Evolutionary conservation across 2,888 invertebrate species (phyloP).

Genomic region (Plebejus anna): DNA sequence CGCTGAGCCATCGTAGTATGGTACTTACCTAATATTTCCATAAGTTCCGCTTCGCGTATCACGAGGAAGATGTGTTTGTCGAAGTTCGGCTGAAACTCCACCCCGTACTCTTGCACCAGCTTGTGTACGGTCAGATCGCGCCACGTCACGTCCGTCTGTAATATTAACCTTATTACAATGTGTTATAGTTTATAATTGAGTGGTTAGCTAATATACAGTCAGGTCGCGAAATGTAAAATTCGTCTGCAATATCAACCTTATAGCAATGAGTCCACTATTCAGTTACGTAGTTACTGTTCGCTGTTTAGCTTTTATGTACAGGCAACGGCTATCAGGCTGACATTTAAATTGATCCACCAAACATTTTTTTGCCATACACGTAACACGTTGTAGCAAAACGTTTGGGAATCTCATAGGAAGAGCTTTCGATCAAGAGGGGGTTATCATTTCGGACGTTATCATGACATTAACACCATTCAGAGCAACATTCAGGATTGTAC

Average conservation of each 20-base stretch:
- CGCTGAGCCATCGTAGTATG: too few species aligned
- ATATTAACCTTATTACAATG: slow-evolving; percentile 5
- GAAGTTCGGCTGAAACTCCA: slow-evolving; percentile 85
- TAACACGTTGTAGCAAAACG: too few species aligned
- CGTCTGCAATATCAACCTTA: slow-evolving; percentile 47
- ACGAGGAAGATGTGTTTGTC: slow-evolving; percentile 82
- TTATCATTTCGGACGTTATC: too few species aligned
- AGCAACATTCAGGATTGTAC: neutral
- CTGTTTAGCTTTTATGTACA: too few species aligned
- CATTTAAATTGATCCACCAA: too few species aligned
- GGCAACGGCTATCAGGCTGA: too few species aligned
- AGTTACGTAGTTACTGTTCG: too few species aligned
- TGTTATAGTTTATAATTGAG: neutral
- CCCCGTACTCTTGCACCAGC: slow-evolving; percentile 83
- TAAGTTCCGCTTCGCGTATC: slow-evolving; percentile 85
- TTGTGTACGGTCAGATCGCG: slow-evolving; percentile 84
- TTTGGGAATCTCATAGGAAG: too few species aligned
- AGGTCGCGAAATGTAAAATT: slow-evolving; percentile 84
- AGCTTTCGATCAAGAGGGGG: too few species aligned
- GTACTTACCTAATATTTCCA: slow-evolving; percentile 82
- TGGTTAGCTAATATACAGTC: too few species aligned
- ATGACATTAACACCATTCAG: too few species aligned
- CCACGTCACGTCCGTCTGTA: slow-evolving; percentile 81
- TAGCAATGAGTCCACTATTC: neutral
- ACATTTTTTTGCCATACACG: too few species aligned